Conservation (phyloP, 1,140 invertebrate genomes). For the Zaprionus africanus region DNA sequence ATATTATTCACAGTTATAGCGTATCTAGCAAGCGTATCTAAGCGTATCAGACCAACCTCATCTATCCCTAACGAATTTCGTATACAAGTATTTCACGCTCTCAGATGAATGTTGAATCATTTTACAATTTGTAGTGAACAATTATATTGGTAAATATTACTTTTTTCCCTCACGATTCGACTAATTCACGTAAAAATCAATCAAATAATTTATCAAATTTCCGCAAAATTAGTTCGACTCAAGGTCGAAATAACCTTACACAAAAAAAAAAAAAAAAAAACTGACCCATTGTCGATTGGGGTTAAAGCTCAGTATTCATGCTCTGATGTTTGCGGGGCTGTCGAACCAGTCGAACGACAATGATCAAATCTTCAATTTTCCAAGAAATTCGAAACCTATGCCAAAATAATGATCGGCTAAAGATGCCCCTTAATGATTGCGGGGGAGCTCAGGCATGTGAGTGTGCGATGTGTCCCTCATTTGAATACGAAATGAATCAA, state of each 20-base stretch:
- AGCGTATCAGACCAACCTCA: no score
- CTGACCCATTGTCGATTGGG: not conserved
- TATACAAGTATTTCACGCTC: not conserved
- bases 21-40: no score
- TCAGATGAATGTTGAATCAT: not conserved
- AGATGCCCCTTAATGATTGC: not conserved
- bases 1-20: no score
- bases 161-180: not conserved
- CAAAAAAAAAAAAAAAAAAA: no score
- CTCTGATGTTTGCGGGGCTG: not conserved
- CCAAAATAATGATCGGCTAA: not conserved
- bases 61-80: not conserved
- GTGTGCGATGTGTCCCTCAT: not conserved
- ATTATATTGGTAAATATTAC: not conserved
- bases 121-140: not conserved
- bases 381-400: not conserved
- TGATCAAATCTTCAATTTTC: not conserved
- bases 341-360: not conserved
- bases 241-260: constrained; percentile 7
- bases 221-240: not conserved
- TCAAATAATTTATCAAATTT: constrained; percentile 11
- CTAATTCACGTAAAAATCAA: not conserved
- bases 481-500: not conserved
- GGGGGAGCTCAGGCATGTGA: not conserved
- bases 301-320: not conserved